phyloP scores from a whole-genome alignment of 2,113 vertebrate species.

The Odocoileus hemionus region DNA sequence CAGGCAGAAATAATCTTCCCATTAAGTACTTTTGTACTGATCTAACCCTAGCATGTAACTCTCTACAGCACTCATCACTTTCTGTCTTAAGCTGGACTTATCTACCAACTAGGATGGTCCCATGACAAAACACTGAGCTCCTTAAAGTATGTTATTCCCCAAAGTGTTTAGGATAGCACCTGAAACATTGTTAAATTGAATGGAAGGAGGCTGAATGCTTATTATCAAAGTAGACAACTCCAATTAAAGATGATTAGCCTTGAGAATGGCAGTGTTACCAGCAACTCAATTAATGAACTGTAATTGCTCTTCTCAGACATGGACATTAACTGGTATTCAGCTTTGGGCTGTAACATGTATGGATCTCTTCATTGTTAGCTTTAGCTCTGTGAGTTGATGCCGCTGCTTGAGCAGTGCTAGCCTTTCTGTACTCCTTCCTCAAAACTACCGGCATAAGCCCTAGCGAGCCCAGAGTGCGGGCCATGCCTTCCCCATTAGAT shows the following conservation, averaged over 20 bases:
- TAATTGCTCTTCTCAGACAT: conserved; percentile 56
- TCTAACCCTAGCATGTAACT: neutral
- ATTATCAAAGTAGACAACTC: conserved; percentile 57
- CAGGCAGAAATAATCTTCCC: neutral
- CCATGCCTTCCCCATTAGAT: neutral
- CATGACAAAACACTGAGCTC: conserved; percentile 23
- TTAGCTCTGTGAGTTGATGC: neutral
- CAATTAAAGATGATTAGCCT: conserved; percentile 62
- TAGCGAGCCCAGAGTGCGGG: neutral
- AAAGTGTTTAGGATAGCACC: conserved; percentile 39
- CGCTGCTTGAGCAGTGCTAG: neutral
- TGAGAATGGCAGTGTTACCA: conserved; percentile 50
- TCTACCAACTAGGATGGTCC: neutral
- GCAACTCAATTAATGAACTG: conserved; percentile 53
- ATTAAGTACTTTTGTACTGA: neutral
- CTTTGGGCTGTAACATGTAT: conserved; percentile 4
- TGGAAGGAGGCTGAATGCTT: conserved; percentile 56
- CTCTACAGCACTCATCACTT: neutral
- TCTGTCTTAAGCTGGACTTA: neutral
- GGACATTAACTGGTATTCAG: conserved; percentile 30
- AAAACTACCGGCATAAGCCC: neutral
- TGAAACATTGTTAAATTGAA: conserved; percentile 59
- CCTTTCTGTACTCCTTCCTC: neutral
- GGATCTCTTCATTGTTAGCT: conserved; percentile 10
- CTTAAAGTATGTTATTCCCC: conserved; percentile 35